Evolutionary conservation across 2,113 vertebrate genomes (phyloP).

Genomic region (Bos taurus): ARS-UCD2.0 NC_037333.1:17752001-17752500

Average conservation of each 20-base stretch:
- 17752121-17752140: not conserved
- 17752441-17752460: not conserved
- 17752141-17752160: conserved; percentile 15
- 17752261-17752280: not conserved
- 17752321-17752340: not conserved
- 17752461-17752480: not conserved
- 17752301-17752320: not conserved
- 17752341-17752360: not conserved
- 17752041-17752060: not conserved
- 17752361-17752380: not conserved
- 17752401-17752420: not conserved
- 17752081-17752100: not conserved
- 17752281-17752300: not conserved
- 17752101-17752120: not conserved
- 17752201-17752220: not conserved
- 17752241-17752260: not conserved
- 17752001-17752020: not conserved
- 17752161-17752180: not conserved
- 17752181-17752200: not conserved
- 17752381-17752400: not conserved
- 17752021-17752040: not conserved
- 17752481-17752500: not conserved
- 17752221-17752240: not conserved
- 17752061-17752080: not conserved
- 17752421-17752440: not conserved